Conservation (phyloP, 2,888 invertebrate genomes). For the Chalcis sispes region DNA sequence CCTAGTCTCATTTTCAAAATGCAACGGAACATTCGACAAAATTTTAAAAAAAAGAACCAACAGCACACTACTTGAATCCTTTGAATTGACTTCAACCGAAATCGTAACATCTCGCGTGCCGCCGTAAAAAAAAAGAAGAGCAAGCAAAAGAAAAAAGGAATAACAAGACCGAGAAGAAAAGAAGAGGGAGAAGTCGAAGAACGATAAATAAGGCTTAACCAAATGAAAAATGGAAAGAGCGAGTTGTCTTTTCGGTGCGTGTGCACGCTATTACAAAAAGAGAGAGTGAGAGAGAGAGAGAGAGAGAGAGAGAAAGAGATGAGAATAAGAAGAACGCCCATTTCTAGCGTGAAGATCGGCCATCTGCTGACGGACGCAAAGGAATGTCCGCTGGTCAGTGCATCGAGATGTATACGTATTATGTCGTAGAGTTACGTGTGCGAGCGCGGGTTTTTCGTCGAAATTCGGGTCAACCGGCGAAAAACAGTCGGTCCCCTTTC, state of each 20-base stretch:
- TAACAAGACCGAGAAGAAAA: background rate
- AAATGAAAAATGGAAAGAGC: constrained; percentile 49
- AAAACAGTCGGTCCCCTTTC: no score
- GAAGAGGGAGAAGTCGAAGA: background rate
- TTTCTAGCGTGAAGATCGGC: constrained; percentile 22
- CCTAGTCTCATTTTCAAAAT: no score
- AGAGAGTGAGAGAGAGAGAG: background rate
- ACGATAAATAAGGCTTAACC: constrained; percentile 50
- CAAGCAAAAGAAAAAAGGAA: background rate
- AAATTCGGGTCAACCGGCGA: constrained; percentile 38
- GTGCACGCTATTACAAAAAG: constrained; percentile 17
- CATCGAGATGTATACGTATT: background rate
- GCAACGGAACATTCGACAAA: no score
- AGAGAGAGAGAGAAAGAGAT: constrained; percentile 2
- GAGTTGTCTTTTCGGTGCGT: no score
- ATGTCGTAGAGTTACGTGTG: background rate
- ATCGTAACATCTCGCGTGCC: background rate
- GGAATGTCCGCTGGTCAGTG: constrained; percentile 29
- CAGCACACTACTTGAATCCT: no score
- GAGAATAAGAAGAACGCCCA: constrained; percentile 2
- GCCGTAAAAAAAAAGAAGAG: constrained; percentile 1
- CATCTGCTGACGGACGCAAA: constrained; percentile 23
- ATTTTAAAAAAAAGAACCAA: background rate
- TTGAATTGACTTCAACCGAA: background rate
- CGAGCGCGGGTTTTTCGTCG: constrained; percentile 13